Evolutionary conservation across 2,113 vertebrate species (phyloP), one percentile per base, ranked within the genome.

Genomic region (Acinonyx jubatus): DNA sequence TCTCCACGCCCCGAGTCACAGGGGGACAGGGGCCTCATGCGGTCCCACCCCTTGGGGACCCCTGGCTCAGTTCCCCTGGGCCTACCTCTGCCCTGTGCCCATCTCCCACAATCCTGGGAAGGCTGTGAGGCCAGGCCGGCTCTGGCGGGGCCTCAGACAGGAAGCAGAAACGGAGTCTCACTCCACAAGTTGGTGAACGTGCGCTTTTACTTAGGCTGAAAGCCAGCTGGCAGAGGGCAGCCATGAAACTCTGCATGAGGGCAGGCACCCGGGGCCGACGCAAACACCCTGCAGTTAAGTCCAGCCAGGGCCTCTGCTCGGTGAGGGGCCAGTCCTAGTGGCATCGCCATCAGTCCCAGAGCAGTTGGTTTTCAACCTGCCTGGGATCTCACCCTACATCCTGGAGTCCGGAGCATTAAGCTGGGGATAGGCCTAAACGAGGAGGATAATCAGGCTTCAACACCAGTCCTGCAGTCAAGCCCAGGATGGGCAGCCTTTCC

Each of bases 151-250:
- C 76, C 69, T 71, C 50, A 13, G 71, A 82, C 55, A 90, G 48
- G 79, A 93, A 93, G 74, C 13, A 4, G 76, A 25, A 36, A 9
- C 18, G 18, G 38, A 94, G 33, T 31, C 52, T 61, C 76, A 19
- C 31, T 5, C 27, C 16, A 21, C 41, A 69, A 66, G 78, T 50
- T 96, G 68, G 95, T 79, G 88, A 41, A 74, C 0, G 7, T 57
- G 65, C 1, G 2, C 57, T 12, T 25, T 91, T 4, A 3, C 57
- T 21, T 1, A 15, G 92, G 97, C 66, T 1, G 9, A 2, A 4
- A 27, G 79, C 94, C 97, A 96, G 95, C 90, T 94, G 94, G 96
- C 78, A 9, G 63, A 61, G 48, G 65, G 19, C 18, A 15, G 16
- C 5, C 16, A 4, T 4, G 79, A 38, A 45, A 83, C 36, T 45